Evolutionary conservation across 2,113 vertebrate genomes (phyloP), one percentile per base, ranked within the genome.

Genomic region (Nanorana parkeri): DNA sequence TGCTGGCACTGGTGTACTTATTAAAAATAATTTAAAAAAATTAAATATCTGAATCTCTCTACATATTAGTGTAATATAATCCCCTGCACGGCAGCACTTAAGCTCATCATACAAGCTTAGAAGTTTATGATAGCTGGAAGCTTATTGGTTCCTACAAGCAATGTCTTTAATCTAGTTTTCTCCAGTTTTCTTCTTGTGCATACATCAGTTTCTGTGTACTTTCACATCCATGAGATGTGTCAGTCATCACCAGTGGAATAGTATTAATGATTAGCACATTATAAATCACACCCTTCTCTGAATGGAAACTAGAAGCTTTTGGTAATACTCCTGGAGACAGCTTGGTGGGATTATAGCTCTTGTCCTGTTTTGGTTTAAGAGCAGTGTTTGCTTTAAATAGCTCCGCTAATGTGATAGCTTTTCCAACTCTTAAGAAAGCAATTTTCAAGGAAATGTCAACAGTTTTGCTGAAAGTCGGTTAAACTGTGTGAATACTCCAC

Each of bases 401-500:
- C 66, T 55, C 78, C 54, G 29, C 32, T 80, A 80, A 80, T 80
- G 78, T 60, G 28, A 58, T 69, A 47, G 78, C 78, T 80, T 80
- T 78, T 80, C 78, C 78, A 80, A 69, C 29, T 60, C 74, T 69
- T 58, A 80, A 68, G 77, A 79, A 80, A 80, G 78, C 32, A 41
- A 51, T 69, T 80, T 80, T 80, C 54, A 80, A 80, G 67, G 66
- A 80, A 80, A 68, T 80, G 78, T 80, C 78, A 80, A 69, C 78
- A 80, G 66, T 68, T 80, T 78, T 69, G 55, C 55, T 60, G 32
- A 79, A 79, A 79, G 77, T 69, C 32, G 60, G 52, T 69, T 79
- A 66, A 80, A 19, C 55, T 56, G 65, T 69, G 67, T 80, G 78
- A 68, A 80, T 69, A 80, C 29, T 80, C 66, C 65, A 79, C 63